Percentiles rank a stretch among this genome's conserved stretches.
Evolutionary conservation across 1,140 invertebrate genomes (phyloP).

Genomic region (Caenorhabditis latens): DNA sequence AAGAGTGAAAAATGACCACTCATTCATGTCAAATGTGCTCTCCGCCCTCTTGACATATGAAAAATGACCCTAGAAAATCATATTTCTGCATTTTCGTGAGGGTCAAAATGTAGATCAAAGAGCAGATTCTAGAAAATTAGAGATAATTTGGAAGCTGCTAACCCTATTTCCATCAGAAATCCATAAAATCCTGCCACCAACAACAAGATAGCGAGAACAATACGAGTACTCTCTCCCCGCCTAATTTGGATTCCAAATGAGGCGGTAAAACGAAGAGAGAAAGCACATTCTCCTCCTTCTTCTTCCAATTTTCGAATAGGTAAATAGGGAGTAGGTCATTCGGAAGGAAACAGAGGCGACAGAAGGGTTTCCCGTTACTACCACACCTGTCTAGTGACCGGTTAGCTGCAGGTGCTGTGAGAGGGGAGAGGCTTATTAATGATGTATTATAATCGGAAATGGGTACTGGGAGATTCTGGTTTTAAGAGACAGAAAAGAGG

Average conservation of each 20-base stretch:
- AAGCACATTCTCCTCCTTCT: not conserved
- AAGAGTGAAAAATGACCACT: not conserved
- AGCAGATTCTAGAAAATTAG: too few species aligned
- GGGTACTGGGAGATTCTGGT: not conserved
- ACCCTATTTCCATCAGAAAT: too few species aligned
- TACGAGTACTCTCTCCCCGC: not conserved
- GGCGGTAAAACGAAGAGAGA: slow-evolving; percentile 8
- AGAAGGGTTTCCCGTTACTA: slow-evolving; percentile 5
- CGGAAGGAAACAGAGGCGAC: not conserved
- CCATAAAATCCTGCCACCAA: too few species aligned
- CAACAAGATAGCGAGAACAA: too few species aligned
- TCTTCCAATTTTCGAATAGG: not conserved
- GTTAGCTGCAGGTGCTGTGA: not conserved
- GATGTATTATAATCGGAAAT: not conserved
- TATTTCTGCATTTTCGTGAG: too few species aligned
- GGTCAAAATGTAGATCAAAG: too few species aligned
- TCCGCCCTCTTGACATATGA: not conserved
- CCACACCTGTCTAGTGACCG: not conserved
- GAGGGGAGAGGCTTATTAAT: not conserved
- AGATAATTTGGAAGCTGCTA: too few species aligned
- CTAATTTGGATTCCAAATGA: slow-evolving; percentile 11
- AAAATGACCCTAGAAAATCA: not conserved
- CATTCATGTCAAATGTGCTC: not conserved
- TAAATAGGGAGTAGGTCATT: slow-evolving; percentile 13
- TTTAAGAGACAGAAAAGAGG: not conserved